Evolutionary conservation across 2,888 invertebrate genomes (phyloP).

Genomic region (Brenthis hecate): DNA sequence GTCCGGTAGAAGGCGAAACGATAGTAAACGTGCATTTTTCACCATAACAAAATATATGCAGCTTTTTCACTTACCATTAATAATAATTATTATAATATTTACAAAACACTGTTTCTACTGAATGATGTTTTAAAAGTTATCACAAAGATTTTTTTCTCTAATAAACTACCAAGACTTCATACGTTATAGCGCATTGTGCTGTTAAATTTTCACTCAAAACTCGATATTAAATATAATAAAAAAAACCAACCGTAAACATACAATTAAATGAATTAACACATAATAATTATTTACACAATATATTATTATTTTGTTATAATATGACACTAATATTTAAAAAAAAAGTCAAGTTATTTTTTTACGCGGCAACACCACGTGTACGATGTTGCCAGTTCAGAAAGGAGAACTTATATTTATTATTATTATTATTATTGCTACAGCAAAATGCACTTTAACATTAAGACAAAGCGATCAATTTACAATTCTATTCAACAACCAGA

Average conservation of each 20-base stretch:
- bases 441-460: conserved; percentile 58
- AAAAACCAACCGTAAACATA: conserved; percentile 5
- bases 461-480: conserved; percentile 62
- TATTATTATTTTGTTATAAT: background rate
- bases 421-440: conserved; percentile 42
- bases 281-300: conserved; percentile 23
- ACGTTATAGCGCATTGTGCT: conserved; percentile 58
- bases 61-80: conserved; percentile 65
- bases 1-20: conserved; percentile 57
- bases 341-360: conserved; percentile 2
- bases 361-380: background rate
- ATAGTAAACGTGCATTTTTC: conserved; percentile 61
- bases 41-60: conserved; percentile 75
- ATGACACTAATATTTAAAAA: conserved; percentile 1
- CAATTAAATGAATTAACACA: background rate
- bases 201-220: conserved; percentile 18
- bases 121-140: conserved; percentile 71
- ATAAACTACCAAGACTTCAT: conserved; percentile 58
- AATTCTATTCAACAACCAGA: conserved; percentile 66
- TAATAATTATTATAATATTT: conserved; percentile 53
- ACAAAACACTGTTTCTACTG: conserved; percentile 64
- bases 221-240: conserved; percentile 12
- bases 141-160: conserved; percentile 72
- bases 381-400: conserved; percentile 10
- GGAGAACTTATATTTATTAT: conserved; percentile 8